Evolutionary conservation across 2,888 invertebrate species (phyloP).

Genomic region (Eudasyphora cyanicolor): DNA sequence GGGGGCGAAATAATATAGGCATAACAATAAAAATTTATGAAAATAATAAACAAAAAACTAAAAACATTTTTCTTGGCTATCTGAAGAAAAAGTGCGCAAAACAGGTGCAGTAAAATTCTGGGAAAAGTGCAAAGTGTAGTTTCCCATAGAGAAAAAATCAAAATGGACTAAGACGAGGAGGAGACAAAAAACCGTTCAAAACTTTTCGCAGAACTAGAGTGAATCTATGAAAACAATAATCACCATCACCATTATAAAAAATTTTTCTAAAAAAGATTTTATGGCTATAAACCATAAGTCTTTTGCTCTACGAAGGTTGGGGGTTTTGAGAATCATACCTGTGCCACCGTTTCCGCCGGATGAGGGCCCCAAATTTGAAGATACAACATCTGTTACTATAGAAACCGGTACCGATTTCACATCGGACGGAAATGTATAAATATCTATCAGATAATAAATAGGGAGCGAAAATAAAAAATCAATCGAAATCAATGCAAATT

Average conservation of each 20-base stretch:
- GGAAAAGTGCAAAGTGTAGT: not conserved
- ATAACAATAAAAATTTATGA: not conserved
- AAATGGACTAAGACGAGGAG: not conserved
- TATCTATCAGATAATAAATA: not conserved
- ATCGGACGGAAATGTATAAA: conserved; percentile 30
- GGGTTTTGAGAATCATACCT: conserved; percentile 25
- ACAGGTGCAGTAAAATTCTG: not conserved
- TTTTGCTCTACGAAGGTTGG: not conserved
- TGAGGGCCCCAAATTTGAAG: conserved; percentile 5
- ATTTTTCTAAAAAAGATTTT: not conserved
- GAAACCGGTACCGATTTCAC: conserved; percentile 33
- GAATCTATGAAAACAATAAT: not conserved
- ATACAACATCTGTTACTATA: conserved; percentile 12
- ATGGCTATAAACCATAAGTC: not conserved
- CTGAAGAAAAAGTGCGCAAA: not conserved
- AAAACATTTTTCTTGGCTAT: not conserved
- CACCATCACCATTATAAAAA: not conserved
- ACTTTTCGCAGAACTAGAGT: not conserved
- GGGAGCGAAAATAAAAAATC: not conserved
- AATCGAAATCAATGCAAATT: not conserved
- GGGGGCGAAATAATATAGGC: not conserved
- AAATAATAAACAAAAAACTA: not conserved
- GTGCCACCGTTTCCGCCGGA: not conserved
- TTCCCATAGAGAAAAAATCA: not conserved
- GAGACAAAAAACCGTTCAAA: not conserved